phyloP scores from a whole-genome alignment of 30 jellyfish, hydroid and myxozoan species.

The Thelohanellus kitauei region DNA sequence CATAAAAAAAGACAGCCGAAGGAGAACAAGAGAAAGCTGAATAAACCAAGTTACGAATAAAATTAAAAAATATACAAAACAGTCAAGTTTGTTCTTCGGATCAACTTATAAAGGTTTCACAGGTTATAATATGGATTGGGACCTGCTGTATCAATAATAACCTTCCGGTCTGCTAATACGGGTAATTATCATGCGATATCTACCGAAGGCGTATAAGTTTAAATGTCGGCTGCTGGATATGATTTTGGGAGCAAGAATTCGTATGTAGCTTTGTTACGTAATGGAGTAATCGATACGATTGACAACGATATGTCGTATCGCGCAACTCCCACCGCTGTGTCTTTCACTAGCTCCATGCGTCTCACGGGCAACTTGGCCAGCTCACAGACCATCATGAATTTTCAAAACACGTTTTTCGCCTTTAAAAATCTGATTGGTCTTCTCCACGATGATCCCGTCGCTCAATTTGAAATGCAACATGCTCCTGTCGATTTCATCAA shows the following conservation, averaged over 20 bases:
- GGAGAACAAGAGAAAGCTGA: too few species aligned
- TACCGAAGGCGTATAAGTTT: too few species aligned
- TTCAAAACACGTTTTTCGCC: constrained; percentile 23
- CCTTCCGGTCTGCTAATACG: too few species aligned
- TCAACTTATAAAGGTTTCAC: too few species aligned
- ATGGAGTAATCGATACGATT: constrained; percentile 71
- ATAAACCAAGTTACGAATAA: too few species aligned
- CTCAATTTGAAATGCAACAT: constrained; percentile 17
- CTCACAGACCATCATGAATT: constrained; percentile 10
- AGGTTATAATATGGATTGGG: too few species aligned
- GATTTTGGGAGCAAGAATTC: constrained; percentile 64
- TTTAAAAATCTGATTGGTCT: constrained; percentile 58
- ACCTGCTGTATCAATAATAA: too few species aligned
- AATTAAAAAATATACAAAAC: too few species aligned
- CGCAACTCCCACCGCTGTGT: constrained; percentile 35
- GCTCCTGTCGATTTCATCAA: constrained; percentile 13
- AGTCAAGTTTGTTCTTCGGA: too few species aligned
- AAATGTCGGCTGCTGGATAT: constrained; percentile 86
- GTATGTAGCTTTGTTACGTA: constrained; percentile 69
- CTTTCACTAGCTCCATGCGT: neutral
- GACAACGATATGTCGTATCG: constrained; percentile 73
- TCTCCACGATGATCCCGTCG: constrained; percentile 32
- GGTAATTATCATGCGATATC: too few species aligned
- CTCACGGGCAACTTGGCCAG: neutral
- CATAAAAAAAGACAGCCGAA: too few species aligned